A percentile compares a stretch with the other conserved stretches of the same genome.
Evolutionary conservation across 2,113 vertebrate genomes (phyloP).

Genomic region (Leiothrix lutea): DNA sequence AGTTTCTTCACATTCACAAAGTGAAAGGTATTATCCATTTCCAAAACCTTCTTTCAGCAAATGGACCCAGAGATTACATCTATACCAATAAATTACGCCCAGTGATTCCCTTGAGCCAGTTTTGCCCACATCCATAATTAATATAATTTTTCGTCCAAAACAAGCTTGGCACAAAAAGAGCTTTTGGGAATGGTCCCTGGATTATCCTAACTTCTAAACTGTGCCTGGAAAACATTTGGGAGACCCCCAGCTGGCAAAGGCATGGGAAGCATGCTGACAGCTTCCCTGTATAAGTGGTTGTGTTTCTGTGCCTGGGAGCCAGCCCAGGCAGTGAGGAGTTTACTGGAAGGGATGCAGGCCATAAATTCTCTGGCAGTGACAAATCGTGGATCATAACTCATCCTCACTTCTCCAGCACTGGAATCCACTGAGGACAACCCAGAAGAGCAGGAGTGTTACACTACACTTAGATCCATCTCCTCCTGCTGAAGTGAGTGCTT

Average conservation of each 20-base stretch:
- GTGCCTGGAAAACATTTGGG: background rate
- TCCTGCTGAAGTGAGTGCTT: background rate
- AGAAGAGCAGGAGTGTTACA: background rate
- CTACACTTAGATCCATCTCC: background rate
- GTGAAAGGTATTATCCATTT: background rate
- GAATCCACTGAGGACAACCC: background rate
- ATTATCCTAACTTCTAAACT: background rate
- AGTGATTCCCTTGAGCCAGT: background rate
- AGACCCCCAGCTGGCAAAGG: background rate
- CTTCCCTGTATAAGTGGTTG: background rate
- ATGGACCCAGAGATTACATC: background rate
- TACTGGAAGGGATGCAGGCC: background rate
- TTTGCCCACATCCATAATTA: background rate
- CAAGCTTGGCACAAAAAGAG: background rate
- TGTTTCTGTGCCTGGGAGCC: background rate
- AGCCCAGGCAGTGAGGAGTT: background rate
- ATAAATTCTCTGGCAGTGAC: background rate
- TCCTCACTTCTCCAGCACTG: background rate
- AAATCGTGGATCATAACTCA: background rate
- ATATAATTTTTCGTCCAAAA: background rate
- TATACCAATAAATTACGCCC: background rate
- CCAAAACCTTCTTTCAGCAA: background rate
- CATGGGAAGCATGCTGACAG: background rate
- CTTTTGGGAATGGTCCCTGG: background rate
- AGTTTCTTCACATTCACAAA: background rate